A percentile compares a stretch with the other conserved stretches of the same genome.
Conservation (phyloP, 1,140 invertebrate genomes). For the Condylostylus longicornis region DNA sequence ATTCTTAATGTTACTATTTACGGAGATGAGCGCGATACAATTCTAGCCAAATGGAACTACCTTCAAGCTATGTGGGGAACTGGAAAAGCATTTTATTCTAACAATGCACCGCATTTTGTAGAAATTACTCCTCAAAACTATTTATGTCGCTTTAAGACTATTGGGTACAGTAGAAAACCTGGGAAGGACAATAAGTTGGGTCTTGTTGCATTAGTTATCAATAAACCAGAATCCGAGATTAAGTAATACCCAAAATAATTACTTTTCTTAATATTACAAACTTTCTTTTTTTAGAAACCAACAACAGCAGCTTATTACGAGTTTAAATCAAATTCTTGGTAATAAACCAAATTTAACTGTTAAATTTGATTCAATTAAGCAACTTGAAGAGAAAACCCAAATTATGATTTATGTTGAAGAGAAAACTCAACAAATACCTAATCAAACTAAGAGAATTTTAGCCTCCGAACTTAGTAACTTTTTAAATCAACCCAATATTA, state of each 20-base stretch:
- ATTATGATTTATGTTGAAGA: conserved; percentile 67
- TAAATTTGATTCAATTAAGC: conserved; percentile 58
- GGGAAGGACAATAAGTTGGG: conserved; percentile 74
- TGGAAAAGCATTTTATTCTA: conserved; percentile 61
- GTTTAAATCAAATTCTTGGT: conserved; percentile 52
- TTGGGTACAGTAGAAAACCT: conserved; percentile 75
- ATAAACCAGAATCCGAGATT: conserved; percentile 37
- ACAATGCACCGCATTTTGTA: conserved; percentile 50
- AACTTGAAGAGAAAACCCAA: conserved; percentile 60
- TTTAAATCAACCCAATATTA: conserved; percentile 49
- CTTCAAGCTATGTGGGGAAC: conserved; percentile 73
- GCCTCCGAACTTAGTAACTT: conserved; percentile 56
- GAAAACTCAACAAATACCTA: conserved; percentile 46
- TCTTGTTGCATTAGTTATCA: conserved; percentile 66
- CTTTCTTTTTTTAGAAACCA: conserved; percentile 38
- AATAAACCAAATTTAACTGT: conserved; percentile 71
- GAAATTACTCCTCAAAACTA: conserved; percentile 80
- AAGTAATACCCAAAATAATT: conserved; percentile 18
- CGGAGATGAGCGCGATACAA: conserved; percentile 81
- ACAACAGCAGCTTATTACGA: conserved; percentile 53
- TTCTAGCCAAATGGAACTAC: conserved; percentile 85
- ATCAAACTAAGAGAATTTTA: conserved; percentile 47
- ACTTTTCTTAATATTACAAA: conserved; percentile 6
- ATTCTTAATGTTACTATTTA: conserved; percentile 75
- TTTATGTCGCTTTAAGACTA: conserved; percentile 81